A percentile compares a stretch with the other conserved stretches of the same genome.
phyloP scores from a whole-genome alignment of 2,797 vertebrate genomes.

The Esox lucius region DNA sequence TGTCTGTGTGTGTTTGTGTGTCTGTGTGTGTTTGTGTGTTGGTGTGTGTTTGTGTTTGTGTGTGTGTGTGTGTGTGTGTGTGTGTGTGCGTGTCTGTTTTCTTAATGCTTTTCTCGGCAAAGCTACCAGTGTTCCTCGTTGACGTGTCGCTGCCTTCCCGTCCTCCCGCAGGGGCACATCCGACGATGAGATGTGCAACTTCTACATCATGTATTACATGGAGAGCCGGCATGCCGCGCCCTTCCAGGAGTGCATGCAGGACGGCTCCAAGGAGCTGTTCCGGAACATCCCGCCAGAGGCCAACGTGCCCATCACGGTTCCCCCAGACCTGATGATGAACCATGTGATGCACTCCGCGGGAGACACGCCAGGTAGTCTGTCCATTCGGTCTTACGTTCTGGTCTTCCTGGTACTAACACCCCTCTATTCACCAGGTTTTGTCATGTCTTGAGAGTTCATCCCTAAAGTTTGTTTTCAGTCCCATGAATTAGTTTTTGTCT shows the following conservation, averaged over 20 bases:
- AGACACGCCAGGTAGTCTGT: conserved; percentile 25
- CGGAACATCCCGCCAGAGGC: conserved; percentile 86
- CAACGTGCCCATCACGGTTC: conserved; percentile 82
- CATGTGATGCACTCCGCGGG: conserved; percentile 73
- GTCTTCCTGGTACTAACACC: no score
- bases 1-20: background rate
- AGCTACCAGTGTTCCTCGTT: background rate
- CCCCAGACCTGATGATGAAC: conserved; percentile 76
- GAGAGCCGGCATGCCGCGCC: conserved; percentile 85
- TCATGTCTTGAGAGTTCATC: no score
- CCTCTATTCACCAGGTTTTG: no score
- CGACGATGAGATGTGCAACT: conserved; percentile 97
- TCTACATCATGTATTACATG: conserved; percentile 99
- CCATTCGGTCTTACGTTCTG: background rate
- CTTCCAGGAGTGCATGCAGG: conserved; percentile 89
- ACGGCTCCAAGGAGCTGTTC: conserved; percentile 80
- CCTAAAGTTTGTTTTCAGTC: no score
- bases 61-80: no score
- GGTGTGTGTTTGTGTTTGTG: background rate
- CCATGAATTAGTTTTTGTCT: no score
- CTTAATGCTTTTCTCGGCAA: background rate
- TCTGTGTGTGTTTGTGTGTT: no score
- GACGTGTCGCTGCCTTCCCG: no score
- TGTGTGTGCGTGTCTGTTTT: background rate
- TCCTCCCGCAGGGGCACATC: conserved; percentile 81